Conservation (phyloP, 2,888 invertebrate species). For the Drosophila planitibia region DNA sequence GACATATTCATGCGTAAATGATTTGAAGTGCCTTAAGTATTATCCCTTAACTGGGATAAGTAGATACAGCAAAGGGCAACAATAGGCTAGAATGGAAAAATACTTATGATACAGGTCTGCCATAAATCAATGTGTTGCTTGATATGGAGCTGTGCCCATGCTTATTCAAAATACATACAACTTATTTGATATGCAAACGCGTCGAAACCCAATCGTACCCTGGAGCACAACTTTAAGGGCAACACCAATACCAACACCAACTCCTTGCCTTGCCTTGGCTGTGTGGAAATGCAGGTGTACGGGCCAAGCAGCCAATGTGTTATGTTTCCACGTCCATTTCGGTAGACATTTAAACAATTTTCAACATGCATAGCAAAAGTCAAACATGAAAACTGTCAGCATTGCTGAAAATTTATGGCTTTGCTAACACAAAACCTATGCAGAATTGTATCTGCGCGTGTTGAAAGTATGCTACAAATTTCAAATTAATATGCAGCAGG, state of each 20-base stretch:
- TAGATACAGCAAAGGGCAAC: not conserved
- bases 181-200: constrained; percentile 40
- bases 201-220: constrained; percentile 24
- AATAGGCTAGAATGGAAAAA: not conserved
- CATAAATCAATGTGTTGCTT: constrained; percentile 55
- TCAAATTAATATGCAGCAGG: constrained; percentile 73
- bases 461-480: constrained; percentile 77
- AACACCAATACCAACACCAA: constrained; percentile 14
- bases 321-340: constrained; percentile 20
- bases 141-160: not conserved
- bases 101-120: constrained; percentile 7
- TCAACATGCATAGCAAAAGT: constrained; percentile 75
- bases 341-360: constrained; percentile 53
- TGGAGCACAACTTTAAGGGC: constrained; percentile 11
- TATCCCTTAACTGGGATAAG: not conserved
- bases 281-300: constrained; percentile 25
- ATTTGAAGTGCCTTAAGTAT: not conserved
- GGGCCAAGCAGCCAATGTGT: constrained; percentile 7
- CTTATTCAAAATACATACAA: constrained; percentile 25
- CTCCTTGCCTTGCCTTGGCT: not conserved
- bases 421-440: constrained; percentile 69
- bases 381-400: constrained; percentile 81
- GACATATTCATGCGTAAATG: not conserved
- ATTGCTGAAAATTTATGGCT: constrained; percentile 71
- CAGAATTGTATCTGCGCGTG: constrained; percentile 27